These are phyloP conservation scores for Ceriagrion tenellum DNA, from an alignment of 2,888 invertebrate genomes.

Conservation along the genomic window DNA sequence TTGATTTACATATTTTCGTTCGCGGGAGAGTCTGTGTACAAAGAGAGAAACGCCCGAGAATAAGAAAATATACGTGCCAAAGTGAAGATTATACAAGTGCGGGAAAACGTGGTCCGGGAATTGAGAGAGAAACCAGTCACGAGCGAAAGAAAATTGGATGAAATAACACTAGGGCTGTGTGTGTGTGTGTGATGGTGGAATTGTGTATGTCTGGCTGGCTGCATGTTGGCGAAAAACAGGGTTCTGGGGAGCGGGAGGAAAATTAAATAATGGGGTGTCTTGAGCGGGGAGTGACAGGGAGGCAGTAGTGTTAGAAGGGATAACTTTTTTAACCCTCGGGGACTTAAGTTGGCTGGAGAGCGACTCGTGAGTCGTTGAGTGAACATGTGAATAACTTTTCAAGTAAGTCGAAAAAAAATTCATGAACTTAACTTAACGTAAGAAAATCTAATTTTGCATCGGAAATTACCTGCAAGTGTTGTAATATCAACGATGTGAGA, in stretches of 20 bases:
- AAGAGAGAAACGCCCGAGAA: background rate
- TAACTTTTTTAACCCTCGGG: background rate
- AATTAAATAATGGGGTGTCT: background rate
- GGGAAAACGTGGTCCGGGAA: background rate
- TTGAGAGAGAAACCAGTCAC: background rate
- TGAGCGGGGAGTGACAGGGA: background rate
- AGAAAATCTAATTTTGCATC: too few species aligned
- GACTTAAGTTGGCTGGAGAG: too few species aligned
- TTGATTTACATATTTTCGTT: slow-evolving; percentile 1
- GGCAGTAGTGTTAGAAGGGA: background rate
- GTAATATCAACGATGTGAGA: too few species aligned
- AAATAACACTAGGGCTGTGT: background rate
- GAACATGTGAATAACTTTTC: too few species aligned
- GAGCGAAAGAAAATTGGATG: background rate
- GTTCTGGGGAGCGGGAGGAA: background rate
- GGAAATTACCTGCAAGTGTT: too few species aligned
- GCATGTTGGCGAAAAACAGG: background rate
- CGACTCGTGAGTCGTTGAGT: too few species aligned
- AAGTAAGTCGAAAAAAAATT: too few species aligned
- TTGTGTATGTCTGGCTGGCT: background rate
- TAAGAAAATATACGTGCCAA: background rate
- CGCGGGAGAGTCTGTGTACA: background rate
- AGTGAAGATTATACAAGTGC: background rate
- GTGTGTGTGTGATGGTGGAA: background rate
- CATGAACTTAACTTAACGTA: too few species aligned